Conservation (phyloP, 2,113 vertebrate species). For the Halichoeres trimaculatus region DNA sequence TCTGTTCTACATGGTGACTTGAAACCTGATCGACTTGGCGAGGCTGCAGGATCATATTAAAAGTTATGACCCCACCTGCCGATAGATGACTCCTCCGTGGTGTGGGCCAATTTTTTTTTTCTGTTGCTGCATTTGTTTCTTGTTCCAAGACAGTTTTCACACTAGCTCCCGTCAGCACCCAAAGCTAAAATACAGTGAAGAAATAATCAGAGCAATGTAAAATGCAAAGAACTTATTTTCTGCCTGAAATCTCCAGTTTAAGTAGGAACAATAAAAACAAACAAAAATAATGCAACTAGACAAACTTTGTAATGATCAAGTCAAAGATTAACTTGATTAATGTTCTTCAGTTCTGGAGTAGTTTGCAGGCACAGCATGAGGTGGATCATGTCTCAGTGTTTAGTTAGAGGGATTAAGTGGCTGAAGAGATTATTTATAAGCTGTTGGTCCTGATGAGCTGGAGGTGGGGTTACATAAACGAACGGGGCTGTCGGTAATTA, state of each 20-base stretch:
- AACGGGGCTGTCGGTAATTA: constrained; percentile 60
- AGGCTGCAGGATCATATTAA: constrained; percentile 53
- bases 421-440: constrained; percentile 65
- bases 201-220: neutral
- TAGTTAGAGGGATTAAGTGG: constrained; percentile 37
- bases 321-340: neutral
- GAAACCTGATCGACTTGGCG: constrained; percentile 67
- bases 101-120: neutral
- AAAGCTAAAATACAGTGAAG: neutral
- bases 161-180: constrained; percentile 4
- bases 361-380: neutral
- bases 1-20: constrained; percentile 87
- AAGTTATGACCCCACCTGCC: constrained; percentile 53
- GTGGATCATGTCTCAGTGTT: constrained; percentile 15
- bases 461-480: constrained; percentile 57
- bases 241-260: neutral
- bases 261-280: neutral
- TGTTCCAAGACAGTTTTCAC: constrained; percentile 21
- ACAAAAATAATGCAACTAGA: neutral
- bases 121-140: constrained; percentile 43
- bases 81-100: constrained; percentile 23
- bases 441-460: constrained; percentile 50
- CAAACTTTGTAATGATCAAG: neutral
- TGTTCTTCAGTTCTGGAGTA: neutral
- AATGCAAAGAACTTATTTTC: neutral